These are phyloP conservation scores for Rutpela maculata DNA, from an alignment of 2,888 invertebrate species.

Conservation along the genomic window DNA sequence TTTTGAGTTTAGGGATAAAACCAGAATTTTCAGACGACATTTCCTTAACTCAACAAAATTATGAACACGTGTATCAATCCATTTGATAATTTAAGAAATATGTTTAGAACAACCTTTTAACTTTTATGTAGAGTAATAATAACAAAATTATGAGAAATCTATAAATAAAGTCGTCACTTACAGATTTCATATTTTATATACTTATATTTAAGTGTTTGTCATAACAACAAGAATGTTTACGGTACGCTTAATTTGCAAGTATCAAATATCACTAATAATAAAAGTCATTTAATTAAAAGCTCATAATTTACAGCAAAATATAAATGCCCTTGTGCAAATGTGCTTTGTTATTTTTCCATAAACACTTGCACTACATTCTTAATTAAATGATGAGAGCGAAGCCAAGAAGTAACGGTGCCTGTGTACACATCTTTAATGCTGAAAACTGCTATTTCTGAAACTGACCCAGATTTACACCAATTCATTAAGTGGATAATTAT, in stretches of 20 bases:
- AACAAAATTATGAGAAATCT: background rate
- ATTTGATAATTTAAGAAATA: too few species aligned
- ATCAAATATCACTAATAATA: too few species aligned
- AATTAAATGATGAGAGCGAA: background rate
- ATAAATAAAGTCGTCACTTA: too few species aligned
- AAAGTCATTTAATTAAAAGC: too few species aligned
- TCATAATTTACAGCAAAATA: background rate
- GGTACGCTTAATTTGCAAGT: too few species aligned
- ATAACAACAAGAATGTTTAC: too few species aligned
- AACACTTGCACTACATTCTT: background rate
- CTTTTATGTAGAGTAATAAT: background rate
- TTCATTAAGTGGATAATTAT: slow-evolving; percentile 23
- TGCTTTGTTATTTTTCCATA: background rate
- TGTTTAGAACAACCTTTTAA: background rate
- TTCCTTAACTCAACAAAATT: too few species aligned
- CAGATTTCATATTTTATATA: too few species aligned
- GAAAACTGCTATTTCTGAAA: slow-evolving; percentile 32
- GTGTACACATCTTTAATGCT: background rate
- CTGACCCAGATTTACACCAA: slow-evolving; percentile 34
- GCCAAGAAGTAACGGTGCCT: background rate
- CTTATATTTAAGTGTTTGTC: too few species aligned
- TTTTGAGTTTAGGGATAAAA: too few species aligned
- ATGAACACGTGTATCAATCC: too few species aligned
- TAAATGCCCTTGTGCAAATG: background rate
- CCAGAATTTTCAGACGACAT: too few species aligned